Evolutionary conservation across 1,140 invertebrate genomes (phyloP).

Genomic region (Diabrotica undecimpunctata): DNA sequence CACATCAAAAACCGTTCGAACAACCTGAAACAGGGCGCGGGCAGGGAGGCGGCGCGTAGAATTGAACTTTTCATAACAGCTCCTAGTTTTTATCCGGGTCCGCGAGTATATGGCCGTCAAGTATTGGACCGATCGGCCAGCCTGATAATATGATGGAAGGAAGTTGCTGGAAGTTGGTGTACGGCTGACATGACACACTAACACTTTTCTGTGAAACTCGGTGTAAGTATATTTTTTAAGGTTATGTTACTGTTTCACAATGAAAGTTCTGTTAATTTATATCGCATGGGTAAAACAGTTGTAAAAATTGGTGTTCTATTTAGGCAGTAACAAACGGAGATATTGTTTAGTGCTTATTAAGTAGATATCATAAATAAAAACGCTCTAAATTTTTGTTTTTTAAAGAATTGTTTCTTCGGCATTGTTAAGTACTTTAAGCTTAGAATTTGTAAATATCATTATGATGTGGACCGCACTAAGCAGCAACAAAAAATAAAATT

Average conservation of each 20-base stretch:
- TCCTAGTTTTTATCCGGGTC: slow-evolving; percentile 5
- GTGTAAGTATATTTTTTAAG: background rate
- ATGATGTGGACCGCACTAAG: too few relatives aligned
- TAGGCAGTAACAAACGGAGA: too few relatives aligned
- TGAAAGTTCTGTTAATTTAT: background rate
- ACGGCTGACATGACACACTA: slow-evolving; percentile 5
- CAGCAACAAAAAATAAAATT: too few relatives aligned
- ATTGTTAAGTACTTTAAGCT: too few relatives aligned
- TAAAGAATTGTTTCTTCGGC: too few relatives aligned
- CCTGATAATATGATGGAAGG: background rate
- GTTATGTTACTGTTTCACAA: background rate
- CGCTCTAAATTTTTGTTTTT: too few relatives aligned
- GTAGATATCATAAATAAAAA: too few relatives aligned
- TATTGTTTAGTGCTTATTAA: too few relatives aligned
- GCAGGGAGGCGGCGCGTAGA: background rate
- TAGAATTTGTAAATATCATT: too few relatives aligned
- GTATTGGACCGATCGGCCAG: slow-evolving; percentile 1
- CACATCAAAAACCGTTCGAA: background rate
- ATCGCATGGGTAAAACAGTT: background rate
- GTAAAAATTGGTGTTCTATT: too few relatives aligned
- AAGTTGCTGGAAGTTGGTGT: background rate
- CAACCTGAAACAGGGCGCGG: background rate
- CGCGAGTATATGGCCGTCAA: background rate
- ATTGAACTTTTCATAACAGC: slow-evolving; percentile 9
- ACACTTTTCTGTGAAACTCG: background rate